phyloP scores from a whole-genome alignment of 2,888 invertebrate species.

The Epicampocera succincta region DNA sequence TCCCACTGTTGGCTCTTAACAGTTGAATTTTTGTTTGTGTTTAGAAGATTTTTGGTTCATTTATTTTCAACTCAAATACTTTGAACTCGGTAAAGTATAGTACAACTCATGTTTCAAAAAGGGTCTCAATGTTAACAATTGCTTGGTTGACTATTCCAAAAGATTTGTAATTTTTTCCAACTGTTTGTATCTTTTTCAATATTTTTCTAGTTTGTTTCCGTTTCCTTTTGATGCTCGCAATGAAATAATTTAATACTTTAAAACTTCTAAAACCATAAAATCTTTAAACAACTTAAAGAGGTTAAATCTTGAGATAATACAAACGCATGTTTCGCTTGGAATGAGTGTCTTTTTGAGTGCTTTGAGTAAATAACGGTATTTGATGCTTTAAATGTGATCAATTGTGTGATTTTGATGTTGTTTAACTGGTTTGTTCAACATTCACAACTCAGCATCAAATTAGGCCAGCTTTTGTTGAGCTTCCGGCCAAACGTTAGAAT shows the following conservation, averaged over 20 bases:
- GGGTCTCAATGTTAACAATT: constrained; percentile 68
- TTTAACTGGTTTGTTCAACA: constrained; percentile 30
- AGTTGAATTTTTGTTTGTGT: constrained; percentile 66
- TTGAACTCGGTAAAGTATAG: constrained; percentile 48
- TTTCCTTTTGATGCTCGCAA: not conserved
- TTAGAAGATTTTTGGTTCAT: constrained; percentile 67
- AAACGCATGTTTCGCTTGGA: too few species aligned
- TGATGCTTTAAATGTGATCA: not conserved
- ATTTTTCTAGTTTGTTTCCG: constrained; percentile 6
- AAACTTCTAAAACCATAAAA: too few species aligned
- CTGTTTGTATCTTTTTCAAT: constrained; percentile 13
- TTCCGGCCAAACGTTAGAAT: constrained; percentile 59
- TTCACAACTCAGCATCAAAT: constrained; percentile 34
- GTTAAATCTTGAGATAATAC: too few species aligned
- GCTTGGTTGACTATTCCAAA: constrained; percentile 58
- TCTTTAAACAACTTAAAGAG: too few species aligned
- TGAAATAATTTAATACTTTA: constrained; percentile 1
- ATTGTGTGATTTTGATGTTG: not conserved
- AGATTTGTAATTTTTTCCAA: constrained; percentile 50
- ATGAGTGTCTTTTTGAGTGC: too few species aligned
- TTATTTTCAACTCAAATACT: constrained; percentile 67
- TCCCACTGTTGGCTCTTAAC: constrained; percentile 45
- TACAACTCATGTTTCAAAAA: constrained; percentile 58
- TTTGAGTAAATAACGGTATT: too few species aligned
- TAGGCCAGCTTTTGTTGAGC: constrained; percentile 64